Percentiles rank a stretch among this genome's conserved stretches.
Evolutionary conservation across 2,888 invertebrate species (phyloP).

Genomic region (Drosophila histrio): DNA sequence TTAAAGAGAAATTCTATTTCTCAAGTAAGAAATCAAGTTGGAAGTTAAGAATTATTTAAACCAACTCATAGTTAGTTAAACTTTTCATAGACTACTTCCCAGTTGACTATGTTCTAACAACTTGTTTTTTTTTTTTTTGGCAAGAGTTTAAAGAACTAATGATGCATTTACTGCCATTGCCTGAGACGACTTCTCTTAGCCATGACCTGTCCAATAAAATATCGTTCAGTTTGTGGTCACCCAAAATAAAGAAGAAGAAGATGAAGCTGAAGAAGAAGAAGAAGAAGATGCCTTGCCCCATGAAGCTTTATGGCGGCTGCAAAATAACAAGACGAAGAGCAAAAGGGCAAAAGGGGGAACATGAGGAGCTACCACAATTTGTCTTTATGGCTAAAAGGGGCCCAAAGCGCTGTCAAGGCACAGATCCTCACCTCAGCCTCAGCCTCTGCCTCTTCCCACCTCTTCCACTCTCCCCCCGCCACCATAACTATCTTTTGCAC

Average conservation of each 20-base stretch:
- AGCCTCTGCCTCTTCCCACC: background rate
- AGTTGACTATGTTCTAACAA: background rate
- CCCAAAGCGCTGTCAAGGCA: slow-evolving; percentile 59
- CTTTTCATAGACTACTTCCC: too few relatives aligned
- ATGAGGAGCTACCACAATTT: slow-evolving; percentile 69
- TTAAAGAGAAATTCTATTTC: too few relatives aligned
- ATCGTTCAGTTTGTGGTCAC: slow-evolving; percentile 19
- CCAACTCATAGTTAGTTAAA: background rate
- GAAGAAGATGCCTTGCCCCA: background rate
- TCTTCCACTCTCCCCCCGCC: background rate
- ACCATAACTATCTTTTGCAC: background rate
- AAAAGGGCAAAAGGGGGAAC: slow-evolving; percentile 3
- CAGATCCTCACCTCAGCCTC: slow-evolving; percentile 3
- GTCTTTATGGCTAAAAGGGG: slow-evolving; percentile 63
- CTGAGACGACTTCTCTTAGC: background rate
- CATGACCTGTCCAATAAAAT: slow-evolving; percentile 22
- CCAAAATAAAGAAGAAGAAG: background rate
- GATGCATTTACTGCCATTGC: background rate
- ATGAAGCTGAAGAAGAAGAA: too few relatives aligned
- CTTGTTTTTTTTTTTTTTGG: background rate
- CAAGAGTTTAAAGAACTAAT: background rate
- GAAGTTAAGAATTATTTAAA: background rate
- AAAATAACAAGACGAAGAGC: too few relatives aligned
- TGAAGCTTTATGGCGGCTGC: slow-evolving; percentile 25
- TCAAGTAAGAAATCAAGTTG: too few relatives aligned